These are phyloP conservation scores for Drosophila nr. fundita DNA, from an alignment of 2,888 invertebrate genomes.

Conservation along the genomic window DNA sequence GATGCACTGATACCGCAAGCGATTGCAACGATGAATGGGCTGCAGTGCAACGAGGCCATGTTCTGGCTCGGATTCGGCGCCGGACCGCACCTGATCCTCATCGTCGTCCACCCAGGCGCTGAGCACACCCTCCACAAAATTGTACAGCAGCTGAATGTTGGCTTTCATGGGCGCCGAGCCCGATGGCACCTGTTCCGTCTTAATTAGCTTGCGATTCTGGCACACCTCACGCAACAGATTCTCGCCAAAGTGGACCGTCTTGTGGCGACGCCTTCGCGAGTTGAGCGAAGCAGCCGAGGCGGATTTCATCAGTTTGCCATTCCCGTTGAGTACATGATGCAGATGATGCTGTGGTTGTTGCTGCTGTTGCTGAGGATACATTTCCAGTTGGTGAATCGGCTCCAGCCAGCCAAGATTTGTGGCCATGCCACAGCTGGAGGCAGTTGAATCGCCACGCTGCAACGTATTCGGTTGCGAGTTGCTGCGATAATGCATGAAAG, in stretches of 20 bases:
- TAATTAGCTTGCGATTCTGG: slow-evolving; percentile 88
- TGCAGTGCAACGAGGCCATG: slow-evolving; percentile 86
- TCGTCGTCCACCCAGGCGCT: slow-evolving; percentile 91
- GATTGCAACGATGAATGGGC: slow-evolving; percentile 86
- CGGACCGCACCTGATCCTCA: slow-evolving; percentile 88
- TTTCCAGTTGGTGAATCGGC: slow-evolving; percentile 35
- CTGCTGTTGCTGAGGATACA: slow-evolving; percentile 26
- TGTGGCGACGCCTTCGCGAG: slow-evolving; percentile 90
- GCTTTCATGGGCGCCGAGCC: slow-evolving; percentile 87
- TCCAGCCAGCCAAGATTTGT: slow-evolving; percentile 59
- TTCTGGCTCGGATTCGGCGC: slow-evolving; percentile 90
- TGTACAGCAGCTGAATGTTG: slow-evolving; percentile 92
- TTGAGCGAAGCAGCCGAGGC: slow-evolving; percentile 88
- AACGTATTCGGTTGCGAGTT: slow-evolving; percentile 84
- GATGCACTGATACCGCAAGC: slow-evolving; percentile 89
- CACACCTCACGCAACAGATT: slow-evolving; percentile 91
- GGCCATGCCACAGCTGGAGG: slow-evolving; percentile 62
- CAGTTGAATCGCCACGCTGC: slow-evolving; percentile 83
- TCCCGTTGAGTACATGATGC: slow-evolving; percentile 57
- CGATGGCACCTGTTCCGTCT: slow-evolving; percentile 84
- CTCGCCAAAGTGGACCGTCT: slow-evolving; percentile 92
- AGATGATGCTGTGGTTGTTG: slow-evolving; percentile 52
- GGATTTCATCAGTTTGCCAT: slow-evolving; percentile 84
- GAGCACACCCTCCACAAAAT: slow-evolving; percentile 92
- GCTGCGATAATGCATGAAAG: slow-evolving; percentile 79